Evolutionary conservation across 30 jellyfish, hydroid and myxozoan genomes (phyloP).

Genomic region (Turritopsis rubra): DNA sequence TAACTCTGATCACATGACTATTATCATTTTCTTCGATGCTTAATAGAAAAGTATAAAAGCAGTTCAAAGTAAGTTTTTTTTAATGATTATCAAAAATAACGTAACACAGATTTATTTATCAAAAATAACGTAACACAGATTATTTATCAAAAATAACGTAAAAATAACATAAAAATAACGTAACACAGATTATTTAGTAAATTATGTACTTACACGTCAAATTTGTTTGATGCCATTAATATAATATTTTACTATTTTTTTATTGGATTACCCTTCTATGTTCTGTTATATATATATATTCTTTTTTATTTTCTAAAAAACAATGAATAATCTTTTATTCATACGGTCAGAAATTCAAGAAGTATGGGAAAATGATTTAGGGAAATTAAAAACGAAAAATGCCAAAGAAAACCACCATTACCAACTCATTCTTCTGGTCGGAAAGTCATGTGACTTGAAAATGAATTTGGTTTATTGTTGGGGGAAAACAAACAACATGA

Average conservation of each 20-base stretch:
- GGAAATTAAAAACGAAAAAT: background rate
- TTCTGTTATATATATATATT: background rate
- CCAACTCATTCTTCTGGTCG: too few relatives aligned
- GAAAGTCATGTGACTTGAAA: too few relatives aligned
- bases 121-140: background rate
- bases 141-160: background rate
- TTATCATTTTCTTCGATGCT: too few relatives aligned
- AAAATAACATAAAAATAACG: background rate
- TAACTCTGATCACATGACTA: too few relatives aligned
- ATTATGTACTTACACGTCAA: slow-evolving; percentile 77
- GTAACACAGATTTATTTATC: too few relatives aligned
- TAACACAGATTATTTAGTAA: too few relatives aligned
- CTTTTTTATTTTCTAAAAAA: background rate
- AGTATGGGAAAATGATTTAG: background rate
- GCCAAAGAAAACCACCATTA: background rate
- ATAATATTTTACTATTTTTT: background rate
- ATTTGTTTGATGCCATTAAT: slow-evolving; percentile 40
- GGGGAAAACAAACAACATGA: too few relatives aligned
- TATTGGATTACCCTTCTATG: background rate
- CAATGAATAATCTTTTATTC: background rate
- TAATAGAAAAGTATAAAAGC: too few relatives aligned
- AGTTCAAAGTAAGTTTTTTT: too few relatives aligned
- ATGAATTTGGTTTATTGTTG: too few relatives aligned
- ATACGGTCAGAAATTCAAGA: too few relatives aligned
- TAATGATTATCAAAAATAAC: too few relatives aligned